phyloP scores from a whole-genome alignment of 2,797 vertebrate genomes.

The Onychomys arenicola region DNA sequence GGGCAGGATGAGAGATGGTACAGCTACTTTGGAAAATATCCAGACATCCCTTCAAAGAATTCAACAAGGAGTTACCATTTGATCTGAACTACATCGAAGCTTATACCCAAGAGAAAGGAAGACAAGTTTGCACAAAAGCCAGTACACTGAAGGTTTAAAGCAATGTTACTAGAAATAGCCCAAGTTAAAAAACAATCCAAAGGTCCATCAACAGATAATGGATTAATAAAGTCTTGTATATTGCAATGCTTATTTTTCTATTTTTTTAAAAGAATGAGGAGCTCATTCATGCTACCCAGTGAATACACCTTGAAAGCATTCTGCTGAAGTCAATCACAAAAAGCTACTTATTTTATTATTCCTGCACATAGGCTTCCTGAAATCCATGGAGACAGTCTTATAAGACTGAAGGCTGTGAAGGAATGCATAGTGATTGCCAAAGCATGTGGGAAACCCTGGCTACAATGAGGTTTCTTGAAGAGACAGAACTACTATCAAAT shows the following conservation, averaged over 20 bases:
- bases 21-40: neutral
- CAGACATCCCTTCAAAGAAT: neutral
- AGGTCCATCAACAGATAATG: neutral
- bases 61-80: neutral
- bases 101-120: neutral
- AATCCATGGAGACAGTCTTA: neutral
- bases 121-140: neutral
- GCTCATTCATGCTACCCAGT: neutral
- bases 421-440: neutral
- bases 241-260: neutral
- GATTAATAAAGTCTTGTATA: neutral
- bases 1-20: neutral
- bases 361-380: neutral
- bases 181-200: neutral
- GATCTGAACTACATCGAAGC: neutral
- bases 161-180: neutral
- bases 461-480: neutral
- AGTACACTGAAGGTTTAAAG: neutral
- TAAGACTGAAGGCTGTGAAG: neutral
- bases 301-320: neutral
- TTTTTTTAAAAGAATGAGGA: neutral
- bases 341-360: neutral
- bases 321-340: neutral
- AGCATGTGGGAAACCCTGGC: neutral
- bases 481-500: neutral